Evolutionary conservation across 2,797 vertebrate genomes (phyloP).

Genomic region (Cyclura pinguis): DNA sequence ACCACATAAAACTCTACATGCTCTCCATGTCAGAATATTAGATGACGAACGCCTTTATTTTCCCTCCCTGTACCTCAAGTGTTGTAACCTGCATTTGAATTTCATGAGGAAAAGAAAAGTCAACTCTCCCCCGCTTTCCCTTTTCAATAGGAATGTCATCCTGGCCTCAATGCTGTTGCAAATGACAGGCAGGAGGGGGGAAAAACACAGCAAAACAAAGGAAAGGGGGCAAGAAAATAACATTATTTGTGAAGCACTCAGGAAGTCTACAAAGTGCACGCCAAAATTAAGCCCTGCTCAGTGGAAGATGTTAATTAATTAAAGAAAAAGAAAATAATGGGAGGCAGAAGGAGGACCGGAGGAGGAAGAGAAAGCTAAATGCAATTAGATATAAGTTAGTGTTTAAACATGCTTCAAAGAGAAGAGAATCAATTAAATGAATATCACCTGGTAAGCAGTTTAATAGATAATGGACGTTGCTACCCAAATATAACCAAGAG

Average conservation of each 20-base stretch:
- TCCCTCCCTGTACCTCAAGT: not conserved
- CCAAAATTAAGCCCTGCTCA: too few relatives aligned
- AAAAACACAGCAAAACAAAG: too few relatives aligned
- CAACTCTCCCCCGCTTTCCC: not conserved
- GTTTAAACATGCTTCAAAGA: not conserved
- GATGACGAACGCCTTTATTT: accelerated
- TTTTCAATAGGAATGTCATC: not conserved
- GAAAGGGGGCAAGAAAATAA: not conserved
- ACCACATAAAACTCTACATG: conserved; percentile 36
- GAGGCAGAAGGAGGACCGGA: not conserved
- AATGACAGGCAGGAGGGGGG: too few relatives aligned
- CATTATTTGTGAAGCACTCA: too few relatives aligned
- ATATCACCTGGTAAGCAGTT: not conserved
- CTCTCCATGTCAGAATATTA: conserved; percentile 50
- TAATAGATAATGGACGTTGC: not conserved
- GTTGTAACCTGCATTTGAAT: conserved; percentile 12
- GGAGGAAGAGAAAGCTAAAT: not conserved
- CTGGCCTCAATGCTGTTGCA: not conserved
- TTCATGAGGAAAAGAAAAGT: conserved; percentile 19
- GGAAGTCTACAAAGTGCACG: too few relatives aligned
- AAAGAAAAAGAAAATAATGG: not conserved
- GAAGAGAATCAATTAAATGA: not conserved
- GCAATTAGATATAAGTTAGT: not conserved
- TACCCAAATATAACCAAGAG: not conserved
- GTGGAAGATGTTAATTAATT: too few relatives aligned